These are phyloP conservation scores for Gila robusta DNA, from an alignment of 2,797 vertebrate species.

Conservation along the genomic window DNA sequence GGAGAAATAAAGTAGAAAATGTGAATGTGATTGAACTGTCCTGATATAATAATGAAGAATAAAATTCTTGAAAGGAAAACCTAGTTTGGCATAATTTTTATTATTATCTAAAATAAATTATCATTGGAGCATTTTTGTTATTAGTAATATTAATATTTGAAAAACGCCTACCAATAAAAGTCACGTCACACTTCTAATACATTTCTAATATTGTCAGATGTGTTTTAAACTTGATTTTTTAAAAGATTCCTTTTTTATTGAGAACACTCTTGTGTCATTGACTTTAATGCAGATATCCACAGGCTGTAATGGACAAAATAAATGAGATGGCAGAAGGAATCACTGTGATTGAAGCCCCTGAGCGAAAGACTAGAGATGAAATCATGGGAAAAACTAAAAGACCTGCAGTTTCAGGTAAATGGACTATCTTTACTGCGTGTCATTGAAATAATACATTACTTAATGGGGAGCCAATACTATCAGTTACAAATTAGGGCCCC, in stretches of 20 bases:
- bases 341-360: constrained; percentile 82
- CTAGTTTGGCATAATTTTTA: not conserved
- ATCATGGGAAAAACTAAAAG: constrained; percentile 90
- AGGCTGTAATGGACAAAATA: constrained; percentile 91
- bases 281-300: constrained; percentile 83
- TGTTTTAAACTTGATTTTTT: not conserved
- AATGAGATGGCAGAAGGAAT: constrained; percentile 93
- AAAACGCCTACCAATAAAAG: not conserved
- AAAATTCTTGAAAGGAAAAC: not conserved
- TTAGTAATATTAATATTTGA: not conserved
- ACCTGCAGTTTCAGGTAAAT: constrained; percentile 82
- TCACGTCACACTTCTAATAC: not conserved
- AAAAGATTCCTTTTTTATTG: not conserved
- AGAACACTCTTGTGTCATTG: not conserved
- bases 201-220: not conserved
- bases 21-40: not conserved
- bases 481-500: not conserved
- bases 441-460: not conserved
- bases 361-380: constrained; percentile 87
- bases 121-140: not conserved
- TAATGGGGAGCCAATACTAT: not conserved
- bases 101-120: not conserved
- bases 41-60: not conserved
- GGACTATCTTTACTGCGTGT: not conserved
- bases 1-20: not conserved